phyloP scores from a whole-genome alignment of 2,888 invertebrate species.

The Epistrophella euchroma region DNA sequence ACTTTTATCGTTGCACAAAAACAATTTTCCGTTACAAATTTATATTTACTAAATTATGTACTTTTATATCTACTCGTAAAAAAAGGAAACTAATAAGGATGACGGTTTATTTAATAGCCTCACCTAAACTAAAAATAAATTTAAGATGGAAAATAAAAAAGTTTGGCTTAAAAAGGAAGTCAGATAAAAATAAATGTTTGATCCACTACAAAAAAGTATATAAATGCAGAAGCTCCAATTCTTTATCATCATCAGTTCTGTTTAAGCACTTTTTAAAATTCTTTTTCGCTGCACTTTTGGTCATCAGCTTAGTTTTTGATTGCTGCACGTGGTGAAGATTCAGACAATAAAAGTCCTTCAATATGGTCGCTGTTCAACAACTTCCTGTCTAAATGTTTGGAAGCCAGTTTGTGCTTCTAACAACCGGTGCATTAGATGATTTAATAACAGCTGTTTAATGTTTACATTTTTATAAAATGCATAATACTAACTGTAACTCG shows the following conservation, averaged over 20 bases:
- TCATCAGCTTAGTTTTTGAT: not conserved
- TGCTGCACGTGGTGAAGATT: not conserved
- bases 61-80: not conserved
- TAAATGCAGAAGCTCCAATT: not conserved
- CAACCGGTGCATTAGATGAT: constrained; percentile 17
- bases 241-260: constrained; percentile 10
- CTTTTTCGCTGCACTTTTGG: not conserved
- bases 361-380: not conserved
- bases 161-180: not conserved
- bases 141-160: not conserved
- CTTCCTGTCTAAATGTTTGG: constrained; percentile 34
- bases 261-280: not conserved
- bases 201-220: not conserved
- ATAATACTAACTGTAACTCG: too few species aligned
- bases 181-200: not conserved
- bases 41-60: too few species aligned
- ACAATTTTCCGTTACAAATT: not conserved
- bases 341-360: not conserved
- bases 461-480: too few species aligned
- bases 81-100: not conserved
- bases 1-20: not conserved
- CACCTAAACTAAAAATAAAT: not conserved
- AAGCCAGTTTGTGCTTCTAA: constrained; percentile 59
- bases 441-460: constrained; percentile 49
- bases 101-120: not conserved